Base-by-base conservation (phyloP, 2,888 invertebrate species). In the Melieria crassipennis region DNA sequence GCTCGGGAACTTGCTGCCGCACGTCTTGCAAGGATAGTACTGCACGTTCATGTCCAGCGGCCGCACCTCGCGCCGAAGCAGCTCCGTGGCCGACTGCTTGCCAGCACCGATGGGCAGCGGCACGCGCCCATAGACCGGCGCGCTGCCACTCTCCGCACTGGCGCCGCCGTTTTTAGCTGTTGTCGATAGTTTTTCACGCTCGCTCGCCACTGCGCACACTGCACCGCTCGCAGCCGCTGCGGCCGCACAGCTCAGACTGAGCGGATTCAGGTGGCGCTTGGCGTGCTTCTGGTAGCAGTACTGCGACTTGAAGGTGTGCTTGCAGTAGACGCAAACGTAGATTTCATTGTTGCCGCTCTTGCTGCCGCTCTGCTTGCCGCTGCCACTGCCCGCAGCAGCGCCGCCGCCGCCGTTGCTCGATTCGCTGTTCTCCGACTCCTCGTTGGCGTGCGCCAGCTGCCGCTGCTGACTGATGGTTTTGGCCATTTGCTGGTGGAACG, bases 1-100 rank as follows among this genome's bases (percentile, higher is more conserved):
- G 77, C 95, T 95, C 1, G 96, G 96, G 85, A 96, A 96, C 85
- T 96, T 96, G 79, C 91, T 94, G 30, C 96, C 96, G 86, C 96
- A 96, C 0, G 94, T 95, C 87, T 96, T 96, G 87, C 96, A 96
- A 0, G 96, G 96, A 87, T 96, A 96, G 88, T 96, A 96, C 85
- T 96, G 96, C 0, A 96, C 91, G 81, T 95, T 92, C 85, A 94
- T 90, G 79, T 93, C 93, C 65, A 92, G 84, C 5, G 91, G 88
- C 67, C 90, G 88, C 3, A 92, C 92, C 79, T 92, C 91, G 7
- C 91, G 86, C 62, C 89, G 87, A 65, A 84, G 78, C 74, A 85
- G 77, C 74, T 77, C 67, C 80, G 75, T 82, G 30, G 79, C 45
- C 45, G 70, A 63, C 10, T 78, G 75, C 50, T 66, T 64, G 13